Percentiles rank a stretch among this genome's conserved stretches.
phyloP scores from a whole-genome alignment of 2,113 vertebrate genomes.

The Cochlearius cochlearius region DNA sequence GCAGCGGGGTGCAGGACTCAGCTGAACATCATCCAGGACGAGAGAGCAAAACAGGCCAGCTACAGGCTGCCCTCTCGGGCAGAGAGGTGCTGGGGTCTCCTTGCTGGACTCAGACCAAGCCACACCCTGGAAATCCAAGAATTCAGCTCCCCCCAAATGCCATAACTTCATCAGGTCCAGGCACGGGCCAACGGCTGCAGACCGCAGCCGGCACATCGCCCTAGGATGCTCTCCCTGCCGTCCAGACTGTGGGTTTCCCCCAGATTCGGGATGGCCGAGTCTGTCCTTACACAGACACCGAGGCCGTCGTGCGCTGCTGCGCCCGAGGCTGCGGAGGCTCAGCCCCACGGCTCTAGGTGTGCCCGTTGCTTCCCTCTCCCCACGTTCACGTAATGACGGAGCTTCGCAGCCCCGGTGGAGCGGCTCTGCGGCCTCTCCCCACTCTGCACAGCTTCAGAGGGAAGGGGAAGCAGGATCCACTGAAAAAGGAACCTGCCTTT shows the following conservation, averaged over 20 bases:
- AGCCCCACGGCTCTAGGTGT: background rate
- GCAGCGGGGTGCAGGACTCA: background rate
- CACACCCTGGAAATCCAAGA: background rate
- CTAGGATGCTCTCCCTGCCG: background rate
- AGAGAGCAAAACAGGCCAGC: background rate
- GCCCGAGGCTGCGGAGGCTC: background rate
- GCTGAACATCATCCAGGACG: background rate
- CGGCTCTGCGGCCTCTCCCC: background rate
- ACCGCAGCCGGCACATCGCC: background rate
- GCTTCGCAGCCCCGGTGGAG: fast-evolving
- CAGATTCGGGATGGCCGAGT: fast-evolving
- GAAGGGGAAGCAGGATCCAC: conserved; percentile 3
- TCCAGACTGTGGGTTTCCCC: background rate
- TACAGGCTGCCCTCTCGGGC: background rate
- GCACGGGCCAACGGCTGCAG: background rate
- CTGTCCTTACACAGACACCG: background rate
- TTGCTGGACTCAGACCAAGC: background rate
- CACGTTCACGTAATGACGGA: fast-evolving
- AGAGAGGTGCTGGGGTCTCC: background rate
- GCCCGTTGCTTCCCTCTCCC: background rate
- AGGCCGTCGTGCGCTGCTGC: background rate
- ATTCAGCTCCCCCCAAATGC: background rate
- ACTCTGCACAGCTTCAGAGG: background rate
- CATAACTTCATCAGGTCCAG: fast-evolving
- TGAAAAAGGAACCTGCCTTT: conserved; percentile 27